Percentiles rank a stretch among this genome's conserved stretches.
phyloP scores from a whole-genome alignment of 2,113 vertebrate genomes.

The Proteles cristata region DNA sequence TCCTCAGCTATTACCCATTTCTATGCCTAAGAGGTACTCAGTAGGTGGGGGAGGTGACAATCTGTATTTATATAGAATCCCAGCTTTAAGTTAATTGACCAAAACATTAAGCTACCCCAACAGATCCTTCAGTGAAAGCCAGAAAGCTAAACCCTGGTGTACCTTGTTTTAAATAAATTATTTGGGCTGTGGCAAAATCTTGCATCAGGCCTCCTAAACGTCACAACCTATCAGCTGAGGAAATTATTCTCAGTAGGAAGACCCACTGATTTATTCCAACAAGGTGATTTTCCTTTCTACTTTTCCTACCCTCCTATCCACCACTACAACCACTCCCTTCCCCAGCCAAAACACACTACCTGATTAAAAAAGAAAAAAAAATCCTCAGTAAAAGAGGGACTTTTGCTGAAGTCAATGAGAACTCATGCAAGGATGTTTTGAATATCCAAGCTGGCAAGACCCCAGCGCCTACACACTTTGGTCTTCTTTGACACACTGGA shows the following conservation, averaged over 20 bases:
- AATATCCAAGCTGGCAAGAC: neutral
- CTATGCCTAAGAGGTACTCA: neutral
- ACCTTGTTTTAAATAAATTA: slow-evolving; percentile 21
- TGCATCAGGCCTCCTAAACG: neutral
- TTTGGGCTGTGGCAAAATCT: neutral
- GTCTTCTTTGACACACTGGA: neutral
- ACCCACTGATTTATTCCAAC: neutral
- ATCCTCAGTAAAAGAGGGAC: neutral
- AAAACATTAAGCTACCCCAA: slow-evolving; percentile 48
- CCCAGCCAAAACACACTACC: neutral
- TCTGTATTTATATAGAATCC: slow-evolving; percentile 66
- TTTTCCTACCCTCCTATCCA: neutral
- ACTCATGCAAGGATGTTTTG: neutral
- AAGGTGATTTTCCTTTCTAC: neutral
- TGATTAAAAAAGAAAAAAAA: neutral
- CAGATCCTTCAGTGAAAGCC: slow-evolving; percentile 26
- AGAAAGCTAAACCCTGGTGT: slow-evolving; percentile 8
- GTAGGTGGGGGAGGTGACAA: neutral
- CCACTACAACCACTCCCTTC: no score
- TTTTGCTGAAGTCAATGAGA: slow-evolving; percentile 1
- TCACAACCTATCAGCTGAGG: neutral
- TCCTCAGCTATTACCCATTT: neutral
- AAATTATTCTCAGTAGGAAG: neutral
- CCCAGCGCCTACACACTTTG: neutral
- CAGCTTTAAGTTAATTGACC: slow-evolving; percentile 60